These are phyloP conservation scores for Melanotaenia nigrans DNA, from an alignment of 2,797 vertebrate species.

Conservation along the genomic window DNA sequence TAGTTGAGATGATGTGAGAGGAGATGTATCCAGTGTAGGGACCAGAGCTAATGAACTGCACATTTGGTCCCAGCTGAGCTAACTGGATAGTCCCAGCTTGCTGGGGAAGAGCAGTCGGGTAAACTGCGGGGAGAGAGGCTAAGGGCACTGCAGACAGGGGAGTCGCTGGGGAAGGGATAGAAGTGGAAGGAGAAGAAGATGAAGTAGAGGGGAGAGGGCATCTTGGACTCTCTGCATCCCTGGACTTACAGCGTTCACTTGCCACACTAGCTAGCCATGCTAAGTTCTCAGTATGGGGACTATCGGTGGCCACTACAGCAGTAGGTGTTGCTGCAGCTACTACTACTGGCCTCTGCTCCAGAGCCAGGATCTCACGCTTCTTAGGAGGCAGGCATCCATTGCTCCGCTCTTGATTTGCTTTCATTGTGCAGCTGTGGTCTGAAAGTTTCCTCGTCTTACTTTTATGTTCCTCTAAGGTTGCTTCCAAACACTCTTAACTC, in stretches of 20 bases:
- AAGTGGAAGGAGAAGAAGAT: conserved; percentile 79
- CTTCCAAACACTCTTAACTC: conserved; percentile 32
- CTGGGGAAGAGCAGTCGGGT: conserved; percentile 88
- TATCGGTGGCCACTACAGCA: conserved; percentile 80
- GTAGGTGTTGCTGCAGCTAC: conserved; percentile 75
- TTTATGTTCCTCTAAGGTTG: conserved; percentile 29
- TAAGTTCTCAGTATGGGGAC: conserved; percentile 91
- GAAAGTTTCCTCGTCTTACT: conserved; percentile 23
- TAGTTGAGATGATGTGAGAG: conserved; percentile 93
- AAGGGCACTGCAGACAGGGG: conserved; percentile 78
- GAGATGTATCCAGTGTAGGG: conserved; percentile 96
- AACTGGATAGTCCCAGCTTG: conserved; percentile 90
- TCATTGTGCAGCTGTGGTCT: conserved; percentile 83
- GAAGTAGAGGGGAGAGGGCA: conserved; percentile 66
- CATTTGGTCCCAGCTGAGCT: conserved; percentile 91
- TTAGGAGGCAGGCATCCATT: conserved; percentile 99
- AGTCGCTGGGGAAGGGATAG: conserved; percentile 83
- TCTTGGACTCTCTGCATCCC: conserved; percentile 78
- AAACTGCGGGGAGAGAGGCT: conserved; percentile 89
- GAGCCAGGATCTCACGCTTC: conserved; percentile 95
- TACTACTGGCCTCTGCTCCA: conserved; percentile 90
- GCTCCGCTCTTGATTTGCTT: conserved; percentile 98
- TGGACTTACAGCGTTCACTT: conserved; percentile 83
- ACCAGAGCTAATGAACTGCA: conserved; percentile 95
- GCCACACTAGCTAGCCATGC: conserved; percentile 91